Percentiles rank a stretch among this genome's conserved stretches.
Evolutionary conservation across 2,113 vertebrate species (phyloP).

Genomic region (Mus musculus): DNA sequence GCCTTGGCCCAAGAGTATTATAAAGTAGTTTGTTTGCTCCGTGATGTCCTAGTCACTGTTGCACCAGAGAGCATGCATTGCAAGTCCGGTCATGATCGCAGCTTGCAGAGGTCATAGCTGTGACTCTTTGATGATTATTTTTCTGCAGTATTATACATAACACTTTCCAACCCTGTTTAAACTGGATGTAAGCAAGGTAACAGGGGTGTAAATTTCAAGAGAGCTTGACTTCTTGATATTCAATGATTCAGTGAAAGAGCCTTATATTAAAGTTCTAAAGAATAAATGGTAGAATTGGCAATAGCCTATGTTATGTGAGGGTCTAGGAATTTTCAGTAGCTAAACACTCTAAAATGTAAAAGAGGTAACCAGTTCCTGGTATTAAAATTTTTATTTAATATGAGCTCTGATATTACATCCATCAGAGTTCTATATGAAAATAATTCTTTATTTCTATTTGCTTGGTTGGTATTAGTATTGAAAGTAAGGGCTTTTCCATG

Average conservation of each 20-base stretch:
- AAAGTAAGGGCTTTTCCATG: background rate
- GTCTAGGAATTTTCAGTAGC: too few species aligned
- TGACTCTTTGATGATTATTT: background rate
- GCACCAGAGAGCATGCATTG: too few species aligned
- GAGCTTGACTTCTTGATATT: background rate
- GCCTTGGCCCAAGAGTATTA: background rate
- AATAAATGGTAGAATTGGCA: background rate
- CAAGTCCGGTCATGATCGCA: background rate
- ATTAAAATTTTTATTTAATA: background rate
- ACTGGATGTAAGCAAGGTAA: background rate
- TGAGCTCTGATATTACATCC: background rate
- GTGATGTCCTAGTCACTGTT: background rate
- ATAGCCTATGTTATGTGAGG: background rate
- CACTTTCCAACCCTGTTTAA: background rate
- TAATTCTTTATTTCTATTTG: background rate
- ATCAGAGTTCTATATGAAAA: background rate
- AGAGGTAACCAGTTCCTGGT: too few species aligned
- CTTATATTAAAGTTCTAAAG: background rate
- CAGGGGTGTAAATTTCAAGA: background rate
- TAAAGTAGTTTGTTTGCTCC: background rate
- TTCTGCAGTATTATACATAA: background rate
- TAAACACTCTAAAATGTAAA: background rate
- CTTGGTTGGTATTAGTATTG: background rate
- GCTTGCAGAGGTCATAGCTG: background rate
- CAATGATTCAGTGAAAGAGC: background rate